These are phyloP conservation scores for Phoxinus dragarum DNA, from an alignment of 2,797 vertebrate genomes.

Conservation along the genomic window DNA sequence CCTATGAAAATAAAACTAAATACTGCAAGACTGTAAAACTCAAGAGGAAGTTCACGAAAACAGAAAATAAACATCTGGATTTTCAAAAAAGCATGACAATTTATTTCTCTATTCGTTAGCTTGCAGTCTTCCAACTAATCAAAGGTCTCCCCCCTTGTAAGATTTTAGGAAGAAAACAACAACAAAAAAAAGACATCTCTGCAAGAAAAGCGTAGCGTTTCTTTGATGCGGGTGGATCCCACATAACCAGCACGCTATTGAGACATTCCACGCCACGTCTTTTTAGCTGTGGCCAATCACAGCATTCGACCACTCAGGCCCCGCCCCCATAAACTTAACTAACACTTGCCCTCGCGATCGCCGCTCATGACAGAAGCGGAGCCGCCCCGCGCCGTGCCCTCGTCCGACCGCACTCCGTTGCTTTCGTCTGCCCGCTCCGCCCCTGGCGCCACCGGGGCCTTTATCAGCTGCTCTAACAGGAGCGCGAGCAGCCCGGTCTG, in stretches of 20 bases:
- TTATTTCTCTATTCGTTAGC: constrained; percentile 49
- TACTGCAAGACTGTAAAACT: constrained; percentile 18
- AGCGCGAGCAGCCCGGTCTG: constrained; percentile 92
- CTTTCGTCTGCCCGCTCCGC: constrained; percentile 85
- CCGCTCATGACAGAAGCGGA: constrained; percentile 72
- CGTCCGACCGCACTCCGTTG: constrained; percentile 88
- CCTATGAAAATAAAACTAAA: constrained; percentile 35
- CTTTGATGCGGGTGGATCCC: constrained; percentile 35
- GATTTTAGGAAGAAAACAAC: constrained; percentile 45
- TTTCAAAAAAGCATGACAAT: constrained; percentile 56
- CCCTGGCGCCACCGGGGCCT: constrained; percentile 83
- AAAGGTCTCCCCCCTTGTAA: constrained; percentile 11
- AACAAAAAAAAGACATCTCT: constrained; percentile 46
- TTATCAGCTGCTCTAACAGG: constrained; percentile 93
- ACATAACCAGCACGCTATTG: constrained; percentile 20
- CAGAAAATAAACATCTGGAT: constrained; percentile 38
- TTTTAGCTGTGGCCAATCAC: constrained; percentile 41
- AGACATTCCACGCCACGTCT: background rate
- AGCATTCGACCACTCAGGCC: constrained; percentile 56
- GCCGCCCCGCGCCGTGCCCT: constrained; percentile 80
- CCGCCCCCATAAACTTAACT: constrained; percentile 80
- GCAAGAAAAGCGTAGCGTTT: constrained; percentile 51
- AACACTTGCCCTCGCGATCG: constrained; percentile 85
- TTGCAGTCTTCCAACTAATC: constrained; percentile 40
- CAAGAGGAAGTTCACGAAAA: constrained; percentile 24